Evolutionary conservation across 1,140 invertebrate genomes (phyloP), one percentile per base, ranked within the genome.

Genomic region (Lysiphlebus fabarum): DNA sequence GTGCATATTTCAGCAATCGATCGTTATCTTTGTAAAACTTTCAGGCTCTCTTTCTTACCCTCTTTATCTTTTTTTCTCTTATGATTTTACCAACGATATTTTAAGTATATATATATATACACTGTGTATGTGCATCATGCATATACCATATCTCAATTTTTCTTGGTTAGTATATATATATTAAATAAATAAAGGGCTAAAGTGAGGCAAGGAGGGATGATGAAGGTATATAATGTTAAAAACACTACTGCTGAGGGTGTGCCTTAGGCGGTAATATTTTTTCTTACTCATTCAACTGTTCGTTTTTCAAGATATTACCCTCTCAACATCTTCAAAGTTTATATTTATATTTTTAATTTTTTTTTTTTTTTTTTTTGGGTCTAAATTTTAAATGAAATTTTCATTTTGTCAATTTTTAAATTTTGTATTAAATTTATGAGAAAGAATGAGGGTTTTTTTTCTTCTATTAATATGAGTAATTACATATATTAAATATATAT

Each of bases 1-100:
- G 68, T 70, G 74, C 74, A 77, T 76, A 71, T 73, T 76, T 74
- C 73, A 59, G 53, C 17, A 66, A 62, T 67, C 70, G 76, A 77
- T 77, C 73, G 72, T 76, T 77, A 77, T 77, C 75, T 75, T 67
- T 26, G 65, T 67, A 68, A 70, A 73, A 73, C 65, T 70, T 70
- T 73, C 59, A 67, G 70, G 63, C 72, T 69, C 68, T 64, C 64
- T 64, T 65, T 26, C 17, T 26, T 1, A 2, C 0, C 4, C 17
- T 26, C 17, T 26, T 2, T 1, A 26, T 26, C 17, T 26, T 2
- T 1, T 2, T 26, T 2, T 26, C 17, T 26, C 4, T 26, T 26
- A 26, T 26, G 17, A 26, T 26, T 26, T 26, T 26, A 26, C 17
- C 17, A 26, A 26, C 17, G 1, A 26, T 26, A 26, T 26, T 26